phyloP scores from a whole-genome alignment of 2,113 vertebrate species.

The Pungitius pungitius region DNA sequence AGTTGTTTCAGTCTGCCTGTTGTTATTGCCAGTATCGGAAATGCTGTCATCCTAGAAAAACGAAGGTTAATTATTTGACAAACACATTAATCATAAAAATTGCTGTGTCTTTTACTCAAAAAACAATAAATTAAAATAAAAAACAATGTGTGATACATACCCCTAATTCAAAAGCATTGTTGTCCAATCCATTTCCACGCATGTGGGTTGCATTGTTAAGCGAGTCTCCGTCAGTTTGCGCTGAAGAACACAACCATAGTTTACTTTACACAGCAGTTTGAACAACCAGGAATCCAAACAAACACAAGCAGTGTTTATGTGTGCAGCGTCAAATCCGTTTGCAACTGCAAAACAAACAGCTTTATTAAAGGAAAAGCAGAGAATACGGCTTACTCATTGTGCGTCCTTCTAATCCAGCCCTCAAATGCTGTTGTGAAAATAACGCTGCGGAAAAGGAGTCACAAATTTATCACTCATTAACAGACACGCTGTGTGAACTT shows the following conservation, averaged over 20 bases:
- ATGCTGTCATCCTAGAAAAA: slow-evolving; percentile 60
- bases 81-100: not conserved
- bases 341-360: slow-evolving; percentile 24
- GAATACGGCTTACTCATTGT: slow-evolving; percentile 80
- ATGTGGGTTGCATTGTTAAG: slow-evolving; percentile 10
- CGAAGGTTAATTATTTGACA: not conserved
- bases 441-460: slow-evolving; percentile 43
- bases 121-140: not conserved
- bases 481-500: slow-evolving; percentile 43
- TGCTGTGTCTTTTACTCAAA: not conserved
- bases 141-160: slow-evolving; percentile 52
- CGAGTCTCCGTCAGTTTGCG: slow-evolving; percentile 35
- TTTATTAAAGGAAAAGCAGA: slow-evolving; percentile 36
- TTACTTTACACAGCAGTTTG: slow-evolving; percentile 20
- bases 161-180: slow-evolving; percentile 70
- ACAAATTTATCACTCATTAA: slow-evolving; percentile 76
- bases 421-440: slow-evolving; percentile 60
- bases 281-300: slow-evolving; percentile 22
- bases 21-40: slow-evolving; percentile 2
- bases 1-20: slow-evolving; percentile 21
- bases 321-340: slow-evolving; percentile 2
- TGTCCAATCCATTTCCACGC: slow-evolving; percentile 63
- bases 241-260: slow-evolving; percentile 65
- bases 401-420: slow-evolving; percentile 50
- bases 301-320: not conserved